Conservation (phyloP, 2,797 vertebrate species). For the Catostomus latipinnis region DNA sequence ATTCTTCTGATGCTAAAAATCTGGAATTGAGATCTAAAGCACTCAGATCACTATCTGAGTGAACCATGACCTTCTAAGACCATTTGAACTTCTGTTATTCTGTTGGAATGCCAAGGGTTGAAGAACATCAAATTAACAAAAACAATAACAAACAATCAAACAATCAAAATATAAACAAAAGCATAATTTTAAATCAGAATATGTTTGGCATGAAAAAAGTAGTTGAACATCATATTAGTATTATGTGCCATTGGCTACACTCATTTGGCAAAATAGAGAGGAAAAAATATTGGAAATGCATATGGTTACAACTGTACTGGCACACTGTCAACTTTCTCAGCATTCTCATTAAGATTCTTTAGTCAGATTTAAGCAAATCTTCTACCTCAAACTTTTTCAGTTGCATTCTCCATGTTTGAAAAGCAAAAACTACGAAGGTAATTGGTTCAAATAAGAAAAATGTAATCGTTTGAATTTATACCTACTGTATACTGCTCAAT, state of each 20-base stretch:
- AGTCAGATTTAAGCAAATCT: conserved; percentile 8
- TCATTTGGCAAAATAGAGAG: conserved; percentile 31
- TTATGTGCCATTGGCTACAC: conserved; percentile 6
- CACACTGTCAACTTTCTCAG: conserved; percentile 33
- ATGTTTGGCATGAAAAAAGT: conserved; percentile 10
- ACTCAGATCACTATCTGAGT: conserved; percentile 26
- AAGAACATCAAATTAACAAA: background rate
- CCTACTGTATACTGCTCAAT: background rate
- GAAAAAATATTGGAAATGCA: conserved; percentile 6
- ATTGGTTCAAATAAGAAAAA: too few species aligned
- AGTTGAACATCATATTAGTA: background rate
- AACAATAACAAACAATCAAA: background rate
- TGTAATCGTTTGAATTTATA: background rate
- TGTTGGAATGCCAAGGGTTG: background rate
- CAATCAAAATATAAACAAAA: background rate
- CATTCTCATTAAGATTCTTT: conserved; percentile 19
- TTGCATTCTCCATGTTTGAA: background rate
- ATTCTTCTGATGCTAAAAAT: conserved; percentile 10
- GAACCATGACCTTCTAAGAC: conserved; percentile 12
- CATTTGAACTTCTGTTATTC: background rate
- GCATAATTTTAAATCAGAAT: background rate
- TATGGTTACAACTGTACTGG: conserved; percentile 30
- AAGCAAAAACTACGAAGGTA: background rate
- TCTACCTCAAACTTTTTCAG: background rate
- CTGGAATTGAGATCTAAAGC: conserved; percentile 28